phyloP scores from a whole-genome alignment of 2,797 vertebrate species.

The Thaleichthys pacificus region DNA sequence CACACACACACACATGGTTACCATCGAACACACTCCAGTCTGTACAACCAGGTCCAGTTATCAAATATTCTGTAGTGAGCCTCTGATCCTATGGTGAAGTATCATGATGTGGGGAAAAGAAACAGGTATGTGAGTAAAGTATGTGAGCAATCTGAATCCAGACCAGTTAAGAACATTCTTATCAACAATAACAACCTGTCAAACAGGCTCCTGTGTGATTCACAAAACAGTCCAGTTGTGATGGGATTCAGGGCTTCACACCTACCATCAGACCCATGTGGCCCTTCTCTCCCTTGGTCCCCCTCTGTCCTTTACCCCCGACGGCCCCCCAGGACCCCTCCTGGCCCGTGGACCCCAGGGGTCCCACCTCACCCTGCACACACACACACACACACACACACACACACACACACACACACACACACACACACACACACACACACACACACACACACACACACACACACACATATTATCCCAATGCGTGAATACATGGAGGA shows the following conservation, averaged over 20 bases:
- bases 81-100: no score
- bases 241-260: not conserved
- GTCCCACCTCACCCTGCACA: conserved; percentile 78
- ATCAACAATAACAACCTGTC: no score
- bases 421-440: conserved; percentile 4
- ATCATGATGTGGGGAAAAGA: no score
- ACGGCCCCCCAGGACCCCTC: conserved; percentile 76
- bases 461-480: not conserved
- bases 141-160: no score
- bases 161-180: no score
- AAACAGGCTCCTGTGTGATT: no score
- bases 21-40: not conserved
- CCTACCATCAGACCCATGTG: conserved; percentile 78
- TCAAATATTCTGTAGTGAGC: no score
- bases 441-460: conserved; percentile 6
- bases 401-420: conserved; percentile 2
- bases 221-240: no score
- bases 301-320: conserved; percentile 73
- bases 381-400: not conserved
- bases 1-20: conserved; percentile 1
- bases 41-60: no score
- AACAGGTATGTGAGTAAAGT: no score
- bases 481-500: not conserved
- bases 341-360: conserved; percentile 71
- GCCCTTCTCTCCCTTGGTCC: conserved; percentile 83